A percentile compares a stretch with the other conserved stretches of the same genome.
Conservation (phyloP, 1,140 invertebrate species). For the Orchesella cincta region DNA sequence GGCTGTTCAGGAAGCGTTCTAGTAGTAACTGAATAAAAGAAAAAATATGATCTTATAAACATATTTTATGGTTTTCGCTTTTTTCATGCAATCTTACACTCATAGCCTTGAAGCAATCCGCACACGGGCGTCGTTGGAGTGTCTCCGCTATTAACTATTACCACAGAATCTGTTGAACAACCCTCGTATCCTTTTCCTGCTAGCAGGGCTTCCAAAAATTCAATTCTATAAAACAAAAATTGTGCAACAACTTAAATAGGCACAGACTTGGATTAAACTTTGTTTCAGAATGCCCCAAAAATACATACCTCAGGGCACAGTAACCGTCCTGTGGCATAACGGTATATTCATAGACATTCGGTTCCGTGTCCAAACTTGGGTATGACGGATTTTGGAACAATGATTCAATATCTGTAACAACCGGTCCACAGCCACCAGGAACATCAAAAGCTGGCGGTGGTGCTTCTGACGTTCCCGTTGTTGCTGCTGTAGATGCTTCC, state of each 20-base stretch:
- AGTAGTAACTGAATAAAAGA: constrained; percentile 53
- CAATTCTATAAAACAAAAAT: constrained; percentile 41
- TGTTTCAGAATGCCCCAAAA: too few species aligned
- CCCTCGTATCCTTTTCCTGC: constrained; percentile 53
- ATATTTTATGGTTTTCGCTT: neutral
- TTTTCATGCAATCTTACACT: constrained; percentile 52
- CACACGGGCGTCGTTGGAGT: constrained; percentile 55
- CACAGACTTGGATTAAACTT: neutral
- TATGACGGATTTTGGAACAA: constrained; percentile 41
- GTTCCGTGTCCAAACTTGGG: constrained; percentile 31
- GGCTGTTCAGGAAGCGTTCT: constrained; percentile 52
- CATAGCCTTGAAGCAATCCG: constrained; percentile 55
- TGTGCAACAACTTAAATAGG: neutral
- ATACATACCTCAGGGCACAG: constrained; percentile 41
- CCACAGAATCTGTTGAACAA: constrained; percentile 55
- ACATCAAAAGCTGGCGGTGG: neutral
- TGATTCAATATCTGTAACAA: neutral
- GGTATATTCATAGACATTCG: constrained; percentile 34
- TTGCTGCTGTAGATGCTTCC: neutral
- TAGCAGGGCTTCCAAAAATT: constrained; percentile 53
- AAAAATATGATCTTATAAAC: constrained; percentile 10
- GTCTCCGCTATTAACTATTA: constrained; percentile 55
- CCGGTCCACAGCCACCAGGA: neutral
- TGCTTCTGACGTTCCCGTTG: neutral
- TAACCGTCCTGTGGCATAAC: constrained; percentile 32